phyloP scores from a whole-genome alignment of 1,140 invertebrate species.

The Thaumetopoea pityocampa region DNA sequence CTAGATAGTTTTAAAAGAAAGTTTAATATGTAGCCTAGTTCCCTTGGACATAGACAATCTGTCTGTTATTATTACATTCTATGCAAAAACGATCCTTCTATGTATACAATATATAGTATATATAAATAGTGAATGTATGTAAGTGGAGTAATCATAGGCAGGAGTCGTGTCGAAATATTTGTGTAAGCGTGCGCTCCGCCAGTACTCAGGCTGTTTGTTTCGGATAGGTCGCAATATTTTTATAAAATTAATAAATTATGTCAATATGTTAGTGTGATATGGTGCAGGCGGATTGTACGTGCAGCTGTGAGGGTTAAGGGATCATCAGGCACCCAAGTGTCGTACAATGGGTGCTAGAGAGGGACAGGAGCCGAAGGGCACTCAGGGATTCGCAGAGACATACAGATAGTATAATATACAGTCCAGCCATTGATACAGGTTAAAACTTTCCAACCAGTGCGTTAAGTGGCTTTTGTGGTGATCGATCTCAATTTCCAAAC shows the following conservation, averaged over 20 bases:
- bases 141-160: constrained; percentile 14
- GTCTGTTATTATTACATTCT: constrained; percentile 20
- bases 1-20: constrained; percentile 61
- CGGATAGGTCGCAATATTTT: constrained; percentile 48
- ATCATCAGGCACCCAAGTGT: constrained; percentile 43
- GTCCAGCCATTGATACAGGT: no score
- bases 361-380: constrained; percentile 38
- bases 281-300: constrained; percentile 27
- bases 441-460: constrained; percentile 38
- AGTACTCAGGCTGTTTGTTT: constrained; percentile 2
- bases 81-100: constrained; percentile 36
- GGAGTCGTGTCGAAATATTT: constrained; percentile 19
- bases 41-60: constrained; percentile 31
- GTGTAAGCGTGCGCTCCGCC: constrained; percentile 10
- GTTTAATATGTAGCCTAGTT: constrained; percentile 50
- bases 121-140: constrained; percentile 23
- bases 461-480: constrained; percentile 29
- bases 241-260: constrained; percentile 51
- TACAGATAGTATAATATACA: constrained; percentile 28
- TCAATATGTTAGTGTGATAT: constrained; percentile 34
- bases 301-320: constrained; percentile 35
- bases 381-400: constrained; percentile 18
- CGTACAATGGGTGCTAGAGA: constrained; percentile 60
- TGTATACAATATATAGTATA: constrained; percentile 23
- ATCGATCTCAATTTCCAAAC: constrained; percentile 68